These are phyloP conservation scores for Xyrauchen texanus DNA, from an alignment of 2,113 vertebrate species.

Conservation along the genomic window DNA sequence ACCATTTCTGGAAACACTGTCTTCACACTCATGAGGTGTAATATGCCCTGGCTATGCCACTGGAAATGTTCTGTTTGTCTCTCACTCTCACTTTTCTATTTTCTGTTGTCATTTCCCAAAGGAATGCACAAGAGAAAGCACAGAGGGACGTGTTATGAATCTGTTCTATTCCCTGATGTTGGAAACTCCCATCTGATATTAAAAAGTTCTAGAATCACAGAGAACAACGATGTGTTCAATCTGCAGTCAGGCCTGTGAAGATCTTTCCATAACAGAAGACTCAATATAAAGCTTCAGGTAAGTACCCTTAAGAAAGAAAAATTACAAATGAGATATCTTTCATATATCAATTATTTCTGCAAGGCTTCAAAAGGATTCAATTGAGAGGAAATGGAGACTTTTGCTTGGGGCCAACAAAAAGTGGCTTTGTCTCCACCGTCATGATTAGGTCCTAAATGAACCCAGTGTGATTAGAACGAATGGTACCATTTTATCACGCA, in stretches of 20 bases:
- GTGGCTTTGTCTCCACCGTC: neutral
- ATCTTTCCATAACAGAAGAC: neutral
- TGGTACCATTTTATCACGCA: neutral
- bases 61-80: neutral
- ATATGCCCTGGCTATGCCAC: neutral
- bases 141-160: neutral
- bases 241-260: neutral
- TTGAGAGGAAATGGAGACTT: too few relatives aligned
- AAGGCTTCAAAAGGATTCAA: neutral
- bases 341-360: neutral
- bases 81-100: conserved; percentile 29
- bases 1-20: conserved; percentile 4
- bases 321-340: neutral
- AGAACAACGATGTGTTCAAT: neutral
- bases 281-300: neutral
- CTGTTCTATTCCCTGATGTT: too few relatives aligned
- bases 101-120: conserved; percentile 1
- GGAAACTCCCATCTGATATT: neutral
- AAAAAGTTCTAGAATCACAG: neutral
- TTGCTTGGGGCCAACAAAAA: too few relatives aligned
- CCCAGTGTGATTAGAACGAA: neutral
- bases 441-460: conserved; percentile 24
- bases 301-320: neutral
- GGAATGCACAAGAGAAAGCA: neutral
- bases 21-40: conserved; percentile 24